These are phyloP conservation scores for Leguminivora glycinivorella DNA, from an alignment of 1,140 invertebrate genomes.

Conservation along the genomic window DNA sequence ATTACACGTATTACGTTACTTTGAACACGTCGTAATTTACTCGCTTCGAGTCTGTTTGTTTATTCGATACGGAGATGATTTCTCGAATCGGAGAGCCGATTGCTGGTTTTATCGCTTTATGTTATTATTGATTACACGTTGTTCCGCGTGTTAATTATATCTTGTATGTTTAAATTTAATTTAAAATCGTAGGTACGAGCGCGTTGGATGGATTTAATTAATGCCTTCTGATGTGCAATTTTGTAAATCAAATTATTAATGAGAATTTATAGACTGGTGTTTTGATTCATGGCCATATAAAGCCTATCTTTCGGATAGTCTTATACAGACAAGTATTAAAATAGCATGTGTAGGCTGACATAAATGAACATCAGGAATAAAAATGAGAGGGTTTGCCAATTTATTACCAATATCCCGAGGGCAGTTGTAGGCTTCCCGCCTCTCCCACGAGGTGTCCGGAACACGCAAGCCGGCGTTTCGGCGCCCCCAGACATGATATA, in stretches of 20 bases:
- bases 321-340: neutral
- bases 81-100: constrained; percentile 51
- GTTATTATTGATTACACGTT: constrained; percentile 67
- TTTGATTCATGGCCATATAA: neutral
- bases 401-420: constrained; percentile 63
- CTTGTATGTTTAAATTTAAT: constrained; percentile 49
- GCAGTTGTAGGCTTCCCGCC: constrained; percentile 54
- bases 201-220: constrained; percentile 23
- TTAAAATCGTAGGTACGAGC: constrained; percentile 36
- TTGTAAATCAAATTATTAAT: constrained; percentile 18
- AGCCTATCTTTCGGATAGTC: neutral
- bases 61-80: constrained; percentile 52
- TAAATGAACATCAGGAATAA: constrained; percentile 54
- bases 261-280: neutral
- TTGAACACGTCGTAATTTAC: constrained; percentile 62
- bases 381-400: constrained; percentile 54
- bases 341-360: constrained; percentile 35
- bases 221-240: constrained; percentile 3
- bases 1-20: constrained; percentile 72
- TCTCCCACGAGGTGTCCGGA: constrained; percentile 50
- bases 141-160: constrained; percentile 57
- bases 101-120: constrained; percentile 46
- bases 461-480: constrained; percentile 49
- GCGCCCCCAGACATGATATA: constrained; percentile 52
- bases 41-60: constrained; percentile 58